Base-by-base conservation (phyloP, 2,888 invertebrate species). In the Sericinus montela region DNA sequence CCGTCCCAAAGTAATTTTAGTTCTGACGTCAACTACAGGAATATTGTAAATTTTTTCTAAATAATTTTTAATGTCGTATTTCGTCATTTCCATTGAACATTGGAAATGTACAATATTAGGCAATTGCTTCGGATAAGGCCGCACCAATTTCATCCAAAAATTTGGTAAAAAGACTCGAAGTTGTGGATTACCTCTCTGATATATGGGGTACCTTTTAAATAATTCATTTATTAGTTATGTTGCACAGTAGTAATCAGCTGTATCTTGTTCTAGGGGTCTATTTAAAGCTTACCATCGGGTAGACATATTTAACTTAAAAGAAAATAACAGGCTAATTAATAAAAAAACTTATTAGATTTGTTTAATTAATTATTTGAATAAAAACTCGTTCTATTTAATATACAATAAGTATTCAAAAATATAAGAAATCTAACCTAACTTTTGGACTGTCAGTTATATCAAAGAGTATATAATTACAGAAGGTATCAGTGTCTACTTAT, bases 131-230 rank as follows among this genome's bases (percentile, higher is more conserved):
- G 89, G 80, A 13, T 77, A 58, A 1, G 96, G 93, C 46, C 92
- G 91, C 0, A 98, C 91, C 13, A 98, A 68, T 85, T 98, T 98
- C 93, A 99, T 93, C 97, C 97, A 99, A 83, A 99, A 99, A 76
- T 98, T 97, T 0, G 99, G 98, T 28, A 99, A 84, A 78, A 97
- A 98, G 8, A 98, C 91, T 51, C 98, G 89, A 28, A 97, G 83
- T 72, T 98, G 98, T n/a, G 99, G 98, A 76, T 96, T 96, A 10
- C 98, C 98, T 74, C 91, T 92, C 79, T 95, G 94, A 80, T 96
- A 98, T 29, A 97, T 69, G 1, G 98, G 98, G 86, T 98, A 98
- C 93, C 96, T 95, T 13, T n/a, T 39, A 29, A 29, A 29, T n/a
- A n/a, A n/a, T 15, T 30, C 15, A 7, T 15, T 39, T 16, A n/a